A percentile compares a stretch with the other conserved stretches of the same genome.
These are phyloP conservation scores for Drosophila recens DNA, from an alignment of 2,888 invertebrate species.

Conservation along the genomic window DNA sequence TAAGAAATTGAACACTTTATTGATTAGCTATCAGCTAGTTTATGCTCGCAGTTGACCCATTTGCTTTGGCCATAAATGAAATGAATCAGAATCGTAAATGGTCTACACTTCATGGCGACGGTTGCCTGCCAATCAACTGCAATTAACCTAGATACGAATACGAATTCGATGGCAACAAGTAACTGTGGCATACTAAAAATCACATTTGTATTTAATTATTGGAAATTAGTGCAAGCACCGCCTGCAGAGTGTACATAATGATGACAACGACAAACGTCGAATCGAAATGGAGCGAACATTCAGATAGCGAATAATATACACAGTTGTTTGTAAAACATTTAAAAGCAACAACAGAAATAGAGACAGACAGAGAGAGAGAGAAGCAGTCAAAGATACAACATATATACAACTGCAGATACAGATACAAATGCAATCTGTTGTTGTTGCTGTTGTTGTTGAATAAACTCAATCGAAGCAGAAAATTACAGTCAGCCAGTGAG, in stretches of 20 bases:
- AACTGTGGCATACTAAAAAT: conserved; percentile 56
- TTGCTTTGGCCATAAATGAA: conserved; percentile 39
- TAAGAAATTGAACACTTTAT: conserved; percentile 1
- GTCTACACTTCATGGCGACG: conserved; percentile 45
- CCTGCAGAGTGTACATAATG: conserved; percentile 36
- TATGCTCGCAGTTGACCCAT: conserved; percentile 33
- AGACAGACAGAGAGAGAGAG: background rate
- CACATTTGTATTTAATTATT: conserved; percentile 69
- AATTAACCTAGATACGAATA: conserved; percentile 63
- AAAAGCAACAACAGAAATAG: conserved; percentile 7
- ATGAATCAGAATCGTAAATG: conserved; percentile 22
- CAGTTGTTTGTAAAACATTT: conserved; percentile 38
- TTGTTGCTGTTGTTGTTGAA: conserved; percentile 54
- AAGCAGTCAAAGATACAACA: background rate
- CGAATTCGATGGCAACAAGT: conserved; percentile 55
- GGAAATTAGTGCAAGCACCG: conserved; percentile 59
- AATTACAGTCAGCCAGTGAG: conserved; percentile 66
- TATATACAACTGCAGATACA: background rate
- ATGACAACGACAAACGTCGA: conserved; percentile 23
- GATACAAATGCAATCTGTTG: conserved; percentile 4
- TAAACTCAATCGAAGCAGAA: conserved; percentile 77
- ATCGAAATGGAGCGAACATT: background rate
- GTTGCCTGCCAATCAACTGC: conserved; percentile 58
- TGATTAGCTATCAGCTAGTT: conserved; percentile 34
- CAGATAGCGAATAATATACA: conserved; percentile 2